Evolutionary conservation across 1,140 invertebrate genomes (phyloP), one percentile per base, ranked within the genome.

Genomic region (Rhopalosiphum maidis): DNA sequence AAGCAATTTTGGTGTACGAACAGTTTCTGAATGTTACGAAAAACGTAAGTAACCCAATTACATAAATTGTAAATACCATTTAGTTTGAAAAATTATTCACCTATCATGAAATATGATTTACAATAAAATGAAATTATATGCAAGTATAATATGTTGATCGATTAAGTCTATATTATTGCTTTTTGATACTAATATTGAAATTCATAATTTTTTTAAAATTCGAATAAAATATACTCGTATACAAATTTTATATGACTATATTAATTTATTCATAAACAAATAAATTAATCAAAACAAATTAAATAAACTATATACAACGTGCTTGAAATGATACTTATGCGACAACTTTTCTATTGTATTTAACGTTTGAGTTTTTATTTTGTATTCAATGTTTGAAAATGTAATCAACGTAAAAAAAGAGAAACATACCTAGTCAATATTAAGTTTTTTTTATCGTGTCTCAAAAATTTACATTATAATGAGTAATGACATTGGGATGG

Each of bases 1-100:
- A 25, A 98, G 97, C 94, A 99, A 99, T 95, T 97, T 97, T 94
- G 98, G 98, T 94, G 98, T 99, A 94, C 96, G 96, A 94, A 98
- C 97, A 21, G 98, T 99, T 94, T 96, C 97, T 54, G 96, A 97
- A 94, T 97, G 98, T 95, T 99, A 99, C 95, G 97, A 98, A 95
- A 97, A 97, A 95, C 95, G 98, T 98, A 95, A 97, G 96, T 96
- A 93, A n/a, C 5, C 30, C 1, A 35, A 51, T 35, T 21, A 18
- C 15, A 5, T 46, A 46, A 86, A 86, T 3, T 6, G 4, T 7
- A 46, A 87, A 48, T 30, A 87, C 15, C 1, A 6, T 86, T 86
- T 46, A 0, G 30, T 46, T 43, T 25, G 2, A 35, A n/a, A 87
- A 43, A 46, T 15, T 87, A 48, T 23, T 5, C 8, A 22, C n/a